Base-by-base conservation (phyloP, 2,797 vertebrate species). In the Echiichthys vipera region DNA sequence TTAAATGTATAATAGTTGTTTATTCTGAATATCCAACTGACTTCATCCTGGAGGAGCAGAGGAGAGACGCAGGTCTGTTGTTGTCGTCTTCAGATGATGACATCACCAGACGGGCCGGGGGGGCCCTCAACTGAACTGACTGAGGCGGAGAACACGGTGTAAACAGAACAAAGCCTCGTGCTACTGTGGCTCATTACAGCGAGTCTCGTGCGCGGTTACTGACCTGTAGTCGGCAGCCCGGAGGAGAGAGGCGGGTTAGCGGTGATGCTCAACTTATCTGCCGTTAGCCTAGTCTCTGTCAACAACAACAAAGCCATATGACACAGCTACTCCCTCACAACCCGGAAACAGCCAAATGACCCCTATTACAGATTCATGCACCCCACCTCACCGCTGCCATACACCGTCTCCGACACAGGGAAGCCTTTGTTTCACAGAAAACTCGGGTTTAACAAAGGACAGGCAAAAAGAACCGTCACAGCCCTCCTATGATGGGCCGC, bases 221-320 rank as follows among this genome's bases (percentile, higher is more conserved):
- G 20, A 90, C 91, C 88, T 89, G 58, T 36, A 36, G 42, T 27
- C 54, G 43, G 40, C 36, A 32, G 72, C 47, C 20, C 53, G 7
- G 42, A 9, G 40, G 18, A 43, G 2, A 54, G 12, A 71, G 32
- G 46, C 3, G 29, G 5, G n/a, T 30, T 40, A 43, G 55, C 4
- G 12, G 45, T 4, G 58, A 46, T 47, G 54, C 58, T 56, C 18
- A 63, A 55, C 30, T 57, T 77, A 22, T 32, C 10, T 3, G 5
- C 42, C 58, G 64, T 56, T 65, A 74, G 74, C 81, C 65, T 2
- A 10, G 18, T 37, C 45, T 20, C 42, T 66, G 30, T 42, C 42
- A 66, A 59, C 45, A 79, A 74, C 40, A 78, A 65, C 55, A 71
- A 34, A 53, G 34, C 46, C 62, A 64, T 39, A 14, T 39, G 63